Evolutionary conservation across 2,797 vertebrate genomes (phyloP).

Genomic region (Fringilla coelebs): DNA sequence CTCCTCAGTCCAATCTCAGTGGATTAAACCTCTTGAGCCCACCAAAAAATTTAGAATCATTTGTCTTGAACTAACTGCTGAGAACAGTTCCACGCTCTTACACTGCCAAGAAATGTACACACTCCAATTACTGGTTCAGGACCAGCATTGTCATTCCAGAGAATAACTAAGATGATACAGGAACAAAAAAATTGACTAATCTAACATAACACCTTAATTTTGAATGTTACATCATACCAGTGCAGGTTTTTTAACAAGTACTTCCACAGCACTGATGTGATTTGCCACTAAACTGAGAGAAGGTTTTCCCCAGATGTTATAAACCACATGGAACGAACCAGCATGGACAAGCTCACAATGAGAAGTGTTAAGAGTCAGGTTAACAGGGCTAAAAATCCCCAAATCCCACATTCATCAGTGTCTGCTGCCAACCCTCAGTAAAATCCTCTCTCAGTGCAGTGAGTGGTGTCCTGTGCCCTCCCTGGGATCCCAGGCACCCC

Average conservation of each 20-base stretch:
- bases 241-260: background rate
- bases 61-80: background rate
- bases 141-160: background rate
- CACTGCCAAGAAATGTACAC: background rate
- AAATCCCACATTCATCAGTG: background rate
- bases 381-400: background rate
- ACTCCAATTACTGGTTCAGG: background rate
- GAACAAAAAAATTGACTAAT: background rate
- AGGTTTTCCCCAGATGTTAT: background rate
- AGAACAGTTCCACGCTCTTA: background rate
- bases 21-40: background rate
- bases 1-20: background rate
- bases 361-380: background rate
- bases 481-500: background rate
- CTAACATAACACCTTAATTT: background rate
- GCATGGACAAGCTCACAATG: background rate
- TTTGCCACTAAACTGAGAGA: background rate
- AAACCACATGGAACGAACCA: background rate
- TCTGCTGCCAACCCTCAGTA: background rate
- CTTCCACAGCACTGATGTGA: background rate
- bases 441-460: accelerated
- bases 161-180: background rate
- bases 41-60: background rate
- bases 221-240: background rate
- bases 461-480: background rate